phyloP scores from a whole-genome alignment of 2,888 invertebrate species.

The Boloria euphrosyne region DNA sequence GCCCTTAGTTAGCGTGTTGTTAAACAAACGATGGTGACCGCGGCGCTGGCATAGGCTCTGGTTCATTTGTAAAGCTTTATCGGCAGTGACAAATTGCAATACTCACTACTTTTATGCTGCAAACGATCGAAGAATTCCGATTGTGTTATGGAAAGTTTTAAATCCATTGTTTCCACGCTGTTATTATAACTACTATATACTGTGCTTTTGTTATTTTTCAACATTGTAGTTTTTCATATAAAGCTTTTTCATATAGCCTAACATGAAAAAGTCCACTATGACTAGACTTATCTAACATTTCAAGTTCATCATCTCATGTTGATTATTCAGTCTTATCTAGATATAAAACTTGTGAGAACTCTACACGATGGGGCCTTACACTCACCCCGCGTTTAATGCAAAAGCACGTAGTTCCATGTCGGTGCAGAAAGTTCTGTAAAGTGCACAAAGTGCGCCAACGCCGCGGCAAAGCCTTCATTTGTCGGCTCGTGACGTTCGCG shows the following conservation, averaged over 20 bases:
- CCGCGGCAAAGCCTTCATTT: slow-evolving; percentile 81
- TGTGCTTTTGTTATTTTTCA: slow-evolving; percentile 3
- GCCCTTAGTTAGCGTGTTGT: slow-evolving; percentile 66
- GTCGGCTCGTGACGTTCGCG: slow-evolving; percentile 79
- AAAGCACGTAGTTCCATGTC: slow-evolving; percentile 78
- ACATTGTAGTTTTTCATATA: slow-evolving; percentile 2
- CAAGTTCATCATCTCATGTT: slow-evolving; percentile 61
- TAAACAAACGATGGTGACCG: slow-evolving; percentile 66
- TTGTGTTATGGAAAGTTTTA: slow-evolving; percentile 48
- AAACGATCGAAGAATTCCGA: slow-evolving; percentile 60
- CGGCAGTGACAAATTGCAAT: slow-evolving; percentile 70
- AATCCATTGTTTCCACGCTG: slow-evolving; percentile 22
- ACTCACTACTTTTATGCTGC: slow-evolving; percentile 70
- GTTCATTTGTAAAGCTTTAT: slow-evolving; percentile 78
- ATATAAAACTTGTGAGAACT: slow-evolving; percentile 73
- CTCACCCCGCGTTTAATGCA: slow-evolving; percentile 74
- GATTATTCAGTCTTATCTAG: slow-evolving; percentile 73
- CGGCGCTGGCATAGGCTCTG: slow-evolving; percentile 62
- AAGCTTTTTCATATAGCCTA: neutral
- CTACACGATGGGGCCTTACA: slow-evolving; percentile 67
- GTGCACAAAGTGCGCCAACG: slow-evolving; percentile 79
- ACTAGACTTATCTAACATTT: slow-evolving; percentile 46
- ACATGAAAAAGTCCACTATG: neutral
- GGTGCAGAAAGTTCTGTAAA: slow-evolving; percentile 77
- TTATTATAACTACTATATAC: slow-evolving; percentile 3